Conservation (phyloP, 1,140 invertebrate genomes). For the Probaryconus sp. region DNA sequence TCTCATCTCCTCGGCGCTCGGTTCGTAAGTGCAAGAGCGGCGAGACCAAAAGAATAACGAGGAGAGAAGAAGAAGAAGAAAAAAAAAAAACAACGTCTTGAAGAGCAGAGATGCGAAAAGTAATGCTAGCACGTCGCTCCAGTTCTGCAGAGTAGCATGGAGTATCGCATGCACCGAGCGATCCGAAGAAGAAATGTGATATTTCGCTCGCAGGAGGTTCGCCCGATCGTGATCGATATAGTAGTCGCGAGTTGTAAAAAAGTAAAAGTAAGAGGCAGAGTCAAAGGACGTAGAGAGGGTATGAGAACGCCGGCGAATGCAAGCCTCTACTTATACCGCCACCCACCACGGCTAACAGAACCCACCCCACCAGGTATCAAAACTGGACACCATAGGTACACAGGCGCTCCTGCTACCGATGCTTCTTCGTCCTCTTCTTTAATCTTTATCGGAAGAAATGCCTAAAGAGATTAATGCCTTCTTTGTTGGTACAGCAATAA, state of each 20-base stretch:
- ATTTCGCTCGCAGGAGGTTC: conserved; percentile 43
- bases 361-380: conserved; percentile 73
- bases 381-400: conserved; percentile 67
- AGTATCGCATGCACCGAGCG: conserved; percentile 48
- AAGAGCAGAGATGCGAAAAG: conserved; percentile 13
- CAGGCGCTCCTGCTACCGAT: too few relatives aligned
- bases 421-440: conserved; percentile 34
- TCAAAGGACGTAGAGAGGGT: conserved; percentile 76
- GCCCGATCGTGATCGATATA: conserved; percentile 59
- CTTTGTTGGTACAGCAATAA: too few relatives aligned
- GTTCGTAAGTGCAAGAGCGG: not conserved
- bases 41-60: not conserved
- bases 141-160: conserved; percentile 31
- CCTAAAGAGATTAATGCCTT: conserved; percentile 11
- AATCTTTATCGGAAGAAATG: conserved; percentile 7
- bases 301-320: conserved; percentile 76
- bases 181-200: conserved; percentile 55
- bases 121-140: conserved; percentile 32
- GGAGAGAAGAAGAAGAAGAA: not conserved
- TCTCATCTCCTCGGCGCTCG: conserved; percentile 59
- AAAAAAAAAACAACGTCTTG: not conserved
- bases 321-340: conserved; percentile 77
- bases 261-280: conserved; percentile 73
- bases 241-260: conserved; percentile 56
- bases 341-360: conserved; percentile 73